A percentile compares a stretch with the other conserved stretches of the same genome.
Conservation (phyloP, 2,113 vertebrate species). For the Drymodes brunneopygia region DNA sequence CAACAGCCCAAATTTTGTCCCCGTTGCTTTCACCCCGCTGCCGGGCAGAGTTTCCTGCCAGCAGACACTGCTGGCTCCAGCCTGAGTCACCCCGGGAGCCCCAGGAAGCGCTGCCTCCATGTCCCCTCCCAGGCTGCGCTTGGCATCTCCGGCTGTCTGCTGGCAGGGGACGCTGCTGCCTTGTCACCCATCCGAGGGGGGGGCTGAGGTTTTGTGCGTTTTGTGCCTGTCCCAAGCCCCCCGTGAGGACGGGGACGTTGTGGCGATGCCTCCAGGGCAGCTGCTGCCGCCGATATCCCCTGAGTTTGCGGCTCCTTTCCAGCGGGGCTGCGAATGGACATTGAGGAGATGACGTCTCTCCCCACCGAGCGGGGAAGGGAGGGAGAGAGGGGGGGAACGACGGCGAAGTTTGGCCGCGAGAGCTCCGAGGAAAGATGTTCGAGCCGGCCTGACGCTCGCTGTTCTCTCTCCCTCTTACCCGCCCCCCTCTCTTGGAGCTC, state of each 20-base stretch:
- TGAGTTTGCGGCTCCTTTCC: not conserved
- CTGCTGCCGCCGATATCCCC: not conserved
- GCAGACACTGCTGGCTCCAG: not conserved
- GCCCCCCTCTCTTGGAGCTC: not conserved
- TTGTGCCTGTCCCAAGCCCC: not conserved
- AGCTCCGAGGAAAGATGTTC: conserved; percentile 65
- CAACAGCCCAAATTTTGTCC: rapidly evolving
- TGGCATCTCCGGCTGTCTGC: not conserved
- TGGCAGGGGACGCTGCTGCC: not conserved
- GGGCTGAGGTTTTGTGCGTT: not conserved
- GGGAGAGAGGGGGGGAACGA: not conserved
- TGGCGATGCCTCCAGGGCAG: rapidly evolving
- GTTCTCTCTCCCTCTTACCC: not conserved
- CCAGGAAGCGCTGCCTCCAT: rapidly evolving
- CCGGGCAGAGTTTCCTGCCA: not conserved
- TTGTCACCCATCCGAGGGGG: rapidly evolving
- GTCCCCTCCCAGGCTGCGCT: not conserved
- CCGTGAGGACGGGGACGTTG: rapidly evolving
- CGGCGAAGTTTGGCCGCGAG: conserved; percentile 54
- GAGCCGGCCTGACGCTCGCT: conserved; percentile 52
- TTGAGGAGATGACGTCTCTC: conserved; percentile 50
- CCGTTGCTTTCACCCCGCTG: not conserved
- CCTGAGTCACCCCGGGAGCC: not conserved
- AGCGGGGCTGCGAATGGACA: conserved; percentile 46
- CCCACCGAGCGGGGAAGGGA: not conserved